Evolutionary conservation across 2,888 invertebrate species (phyloP), one percentile per base, ranked within the genome.

Genomic region (Panorpa germanica): DNA sequence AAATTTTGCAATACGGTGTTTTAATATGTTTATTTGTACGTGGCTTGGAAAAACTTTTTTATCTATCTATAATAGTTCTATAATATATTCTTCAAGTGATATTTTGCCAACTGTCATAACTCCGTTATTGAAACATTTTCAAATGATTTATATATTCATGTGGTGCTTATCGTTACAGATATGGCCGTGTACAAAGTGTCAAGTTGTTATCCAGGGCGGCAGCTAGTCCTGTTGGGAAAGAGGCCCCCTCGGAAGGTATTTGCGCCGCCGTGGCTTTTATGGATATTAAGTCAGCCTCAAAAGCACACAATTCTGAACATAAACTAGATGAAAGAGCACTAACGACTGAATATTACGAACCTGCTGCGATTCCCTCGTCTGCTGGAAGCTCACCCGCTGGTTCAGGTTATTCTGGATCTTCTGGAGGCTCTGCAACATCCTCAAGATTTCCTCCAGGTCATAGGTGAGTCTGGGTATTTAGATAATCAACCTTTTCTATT

Each of bases 171-270:
- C 14, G 48, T 65, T 65, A 33, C 68, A 88, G 88, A 68, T 88
- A 86, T 85, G 88, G 88, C 66, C 85, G 85, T 66, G 88, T 90
- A 65, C 90, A 90, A 68, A 88, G 82, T 71, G 85, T 86, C 68
- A 86, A 85, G 65, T 66, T 88, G 61, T 69, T 86, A 69, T 70
- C 77, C 55, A 56, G 59, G 28, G 33, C 37, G 30, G 37, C 33
- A 15, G n/a, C n/a, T n/a, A n/a, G n/a, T n/a, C n/a, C n/a, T n/a
- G n/a, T n/a, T n/a, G n/a, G n/a, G n/a, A n/a, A n/a, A n/a, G n/a
- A n/a, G n/a, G n/a, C n/a, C n/a, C n/a, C n/a, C n/a, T n/a, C n/a
- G n/a, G n/a, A n/a, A n/a, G n/a, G 41, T 46, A 32, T 47, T 45
- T 78, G 80, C 62, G 83, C 82, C 57, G 80, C 82, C 54, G 82